These are phyloP conservation scores for Columbina picui DNA, from an alignment of 2,113 vertebrate species.

Conservation along the genomic window DNA sequence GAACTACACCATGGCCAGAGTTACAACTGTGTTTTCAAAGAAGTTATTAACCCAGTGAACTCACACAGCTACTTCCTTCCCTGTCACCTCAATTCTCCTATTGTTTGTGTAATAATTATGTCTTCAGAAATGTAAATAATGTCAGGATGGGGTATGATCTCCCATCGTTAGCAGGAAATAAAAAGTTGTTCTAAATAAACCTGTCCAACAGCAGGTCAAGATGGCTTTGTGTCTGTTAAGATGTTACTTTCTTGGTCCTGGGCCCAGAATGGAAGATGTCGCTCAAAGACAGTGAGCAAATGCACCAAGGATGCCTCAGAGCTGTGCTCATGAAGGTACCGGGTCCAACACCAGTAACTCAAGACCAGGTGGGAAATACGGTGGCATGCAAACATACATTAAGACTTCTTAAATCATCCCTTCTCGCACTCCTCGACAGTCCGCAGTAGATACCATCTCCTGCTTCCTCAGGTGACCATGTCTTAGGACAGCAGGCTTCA, in stretches of 20 bases:
- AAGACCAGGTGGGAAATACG: not conserved
- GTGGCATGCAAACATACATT: not conserved
- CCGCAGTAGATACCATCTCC: not conserved
- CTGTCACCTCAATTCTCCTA: not conserved
- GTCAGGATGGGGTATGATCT: not conserved
- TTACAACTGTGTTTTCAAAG: not conserved
- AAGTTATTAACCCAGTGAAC: not conserved
- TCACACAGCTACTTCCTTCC: not conserved
- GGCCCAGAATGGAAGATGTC: not conserved
- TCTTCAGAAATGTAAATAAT: conserved; percentile 51
- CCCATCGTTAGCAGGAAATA: not conserved
- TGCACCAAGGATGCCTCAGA: not conserved
- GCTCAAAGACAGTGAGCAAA: not conserved
- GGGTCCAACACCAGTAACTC: not conserved
- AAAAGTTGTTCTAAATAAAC: conserved; percentile 56
- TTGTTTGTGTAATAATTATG: not conserved
- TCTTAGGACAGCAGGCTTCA: not conserved
- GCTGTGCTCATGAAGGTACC: not conserved
- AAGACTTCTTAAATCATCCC: not conserved
- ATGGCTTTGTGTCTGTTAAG: conserved; percentile 15
- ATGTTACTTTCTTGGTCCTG: not conserved
- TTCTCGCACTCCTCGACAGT: not conserved
- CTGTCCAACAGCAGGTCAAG: conserved; percentile 61
- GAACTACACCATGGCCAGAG: not conserved
- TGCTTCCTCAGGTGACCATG: not conserved